These are phyloP conservation scores for Acheta domesticus DNA, from an alignment of 2,888 invertebrate genomes.

Conservation along the genomic window DNA sequence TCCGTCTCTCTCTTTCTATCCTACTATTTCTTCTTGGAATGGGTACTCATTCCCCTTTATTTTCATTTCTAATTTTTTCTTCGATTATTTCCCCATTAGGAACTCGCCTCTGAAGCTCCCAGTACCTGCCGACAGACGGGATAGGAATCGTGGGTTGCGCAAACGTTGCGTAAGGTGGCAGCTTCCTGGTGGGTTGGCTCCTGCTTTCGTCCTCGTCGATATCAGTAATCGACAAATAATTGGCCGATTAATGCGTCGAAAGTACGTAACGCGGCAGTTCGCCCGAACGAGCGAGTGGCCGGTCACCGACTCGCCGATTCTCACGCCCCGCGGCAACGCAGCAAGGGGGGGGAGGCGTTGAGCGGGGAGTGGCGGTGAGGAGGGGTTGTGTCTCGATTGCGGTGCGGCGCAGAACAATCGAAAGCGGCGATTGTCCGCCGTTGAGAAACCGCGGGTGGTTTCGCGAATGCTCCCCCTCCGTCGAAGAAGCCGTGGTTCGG, in stretches of 20 bases:
- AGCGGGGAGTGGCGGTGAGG: too few species aligned
- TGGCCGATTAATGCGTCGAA: background rate
- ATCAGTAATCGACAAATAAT: conserved; percentile 9
- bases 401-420: background rate
- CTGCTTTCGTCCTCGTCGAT: background rate
- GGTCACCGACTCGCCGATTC: too few species aligned
- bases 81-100: too few species aligned
- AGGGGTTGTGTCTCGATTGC: too few species aligned
- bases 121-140: too few species aligned
- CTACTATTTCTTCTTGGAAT: too few species aligned
- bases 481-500: background rate
- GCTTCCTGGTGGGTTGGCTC: background rate
- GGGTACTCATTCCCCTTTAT: too few species aligned
- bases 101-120: background rate
- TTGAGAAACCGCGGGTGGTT: background rate
- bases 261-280: background rate
- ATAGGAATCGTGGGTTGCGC: background rate
- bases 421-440: background rate
- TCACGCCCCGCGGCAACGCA: too few species aligned
- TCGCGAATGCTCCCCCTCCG: background rate
- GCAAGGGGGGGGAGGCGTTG: too few species aligned
- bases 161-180: background rate
- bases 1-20: too few species aligned
- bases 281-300: background rate
- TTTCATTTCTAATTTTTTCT: too few species aligned